Conservation (phyloP, 2,113 vertebrate genomes). For the Jaculus jaculus region DNA sequence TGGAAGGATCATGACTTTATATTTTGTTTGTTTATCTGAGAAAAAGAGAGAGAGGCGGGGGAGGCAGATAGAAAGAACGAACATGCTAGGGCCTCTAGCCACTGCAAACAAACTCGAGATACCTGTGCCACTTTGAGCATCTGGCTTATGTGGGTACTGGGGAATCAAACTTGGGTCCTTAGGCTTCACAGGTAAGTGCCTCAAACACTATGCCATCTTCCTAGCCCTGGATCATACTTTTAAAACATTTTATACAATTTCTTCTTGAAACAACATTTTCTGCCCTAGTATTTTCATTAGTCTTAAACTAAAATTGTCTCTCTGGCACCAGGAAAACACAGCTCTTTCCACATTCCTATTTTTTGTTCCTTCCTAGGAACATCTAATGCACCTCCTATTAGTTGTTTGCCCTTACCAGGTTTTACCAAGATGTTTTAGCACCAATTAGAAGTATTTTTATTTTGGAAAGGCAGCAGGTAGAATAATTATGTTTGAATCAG, state of each 20-base stretch:
- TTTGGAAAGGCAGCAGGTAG: slow-evolving; percentile 68
- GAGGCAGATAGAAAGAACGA: too few species aligned
- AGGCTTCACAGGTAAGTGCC: too few species aligned
- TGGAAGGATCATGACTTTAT: background rate
- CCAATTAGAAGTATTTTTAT: slow-evolving; percentile 53
- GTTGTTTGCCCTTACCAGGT: slow-evolving; percentile 67
- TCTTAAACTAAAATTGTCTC: slow-evolving; percentile 31
- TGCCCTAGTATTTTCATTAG: slow-evolving; percentile 60
- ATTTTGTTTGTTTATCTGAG: too few species aligned
- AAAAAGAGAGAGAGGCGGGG: too few species aligned
- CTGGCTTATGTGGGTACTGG: too few species aligned
- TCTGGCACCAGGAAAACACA: slow-evolving; percentile 29
- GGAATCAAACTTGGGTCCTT: too few species aligned
- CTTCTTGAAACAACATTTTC: slow-evolving; percentile 25
- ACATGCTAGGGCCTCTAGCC: too few species aligned
- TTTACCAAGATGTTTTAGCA: slow-evolving; percentile 56
- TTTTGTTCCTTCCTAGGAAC: slow-evolving; percentile 51
- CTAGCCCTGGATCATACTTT: background rate
- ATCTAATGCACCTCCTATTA: slow-evolving; percentile 61
- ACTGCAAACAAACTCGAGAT: too few species aligned
- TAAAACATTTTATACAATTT: slow-evolving; percentile 17
- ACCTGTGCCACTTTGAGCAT: too few species aligned
- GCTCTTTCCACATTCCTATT: slow-evolving; percentile 43
- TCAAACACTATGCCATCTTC: too few species aligned
- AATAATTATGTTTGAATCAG: slow-evolving; percentile 63